Evolutionary conservation across 2,797 vertebrate genomes (phyloP), one percentile per base, ranked within the genome.

Genomic region (Gambusia yucatana): DNA sequence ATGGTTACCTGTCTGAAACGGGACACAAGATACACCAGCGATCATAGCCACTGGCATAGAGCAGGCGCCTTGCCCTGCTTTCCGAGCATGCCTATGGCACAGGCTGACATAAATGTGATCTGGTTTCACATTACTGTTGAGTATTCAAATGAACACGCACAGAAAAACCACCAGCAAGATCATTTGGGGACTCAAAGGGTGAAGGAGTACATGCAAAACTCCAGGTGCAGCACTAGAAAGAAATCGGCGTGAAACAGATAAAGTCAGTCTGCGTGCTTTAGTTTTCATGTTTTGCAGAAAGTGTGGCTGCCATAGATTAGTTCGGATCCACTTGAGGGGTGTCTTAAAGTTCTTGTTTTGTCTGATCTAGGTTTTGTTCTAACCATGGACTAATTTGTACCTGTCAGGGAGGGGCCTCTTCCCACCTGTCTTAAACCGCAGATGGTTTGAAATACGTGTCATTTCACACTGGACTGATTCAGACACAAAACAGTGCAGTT

Each of bases 11-110:
- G 89, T 94, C 83, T 90, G 85, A 90, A 70, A 90, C 85, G 79
- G 86, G 91, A 93, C 86, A 95, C 84, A 76, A 90, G 87, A 94
- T 93, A 92, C 90, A 90, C 82, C 70, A 41, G 77, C 72, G 80
- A 92, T 93, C 87, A 86, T 87, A 90, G 87, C 88, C 87, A 69
- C 47, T 84, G 85, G 85, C 85, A 85, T 72, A 79, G 81, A 89
- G 82, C 65, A 65, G 89, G 91, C 82, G 3, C 33, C 20, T 47
- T 90, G 89, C 87, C 87, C 73, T 83, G 67, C 59, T 88, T 88
- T 84, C 77, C 79, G 76, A 89, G 80, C 82, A 87, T 50, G 47
- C 88, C 83, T 74, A 33, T 71, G 77, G 86, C 80, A 81, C 81
- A 83, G 41, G 36, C 75, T 57, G 70, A 77, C 52, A 85, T 72